These are phyloP conservation scores for Semicossyphus pulcher DNA, from an alignment of 2,113 vertebrate genomes.

Conservation along the genomic window DNA sequence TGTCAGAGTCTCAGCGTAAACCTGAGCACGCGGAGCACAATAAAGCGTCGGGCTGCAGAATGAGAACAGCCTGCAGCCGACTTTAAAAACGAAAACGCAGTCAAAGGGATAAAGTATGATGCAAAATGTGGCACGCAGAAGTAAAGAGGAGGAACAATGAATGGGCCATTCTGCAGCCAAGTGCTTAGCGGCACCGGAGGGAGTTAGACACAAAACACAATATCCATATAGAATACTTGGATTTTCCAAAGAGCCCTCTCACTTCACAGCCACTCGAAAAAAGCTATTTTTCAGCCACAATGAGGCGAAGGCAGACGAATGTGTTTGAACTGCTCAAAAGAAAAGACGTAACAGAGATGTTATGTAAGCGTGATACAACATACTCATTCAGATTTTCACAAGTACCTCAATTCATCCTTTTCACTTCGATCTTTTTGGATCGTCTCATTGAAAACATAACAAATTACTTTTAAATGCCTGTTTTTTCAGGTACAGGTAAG, in stretches of 20 bases:
- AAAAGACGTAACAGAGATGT: slow-evolving; percentile 7
- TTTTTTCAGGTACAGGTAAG: not conserved
- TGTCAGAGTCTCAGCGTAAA: not conserved
- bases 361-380: not conserved
- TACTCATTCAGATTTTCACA: not conserved
- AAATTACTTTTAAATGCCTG: not conserved
- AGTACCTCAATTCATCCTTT: not conserved
- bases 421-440: not conserved
- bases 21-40: not conserved
- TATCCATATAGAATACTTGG: slow-evolving; percentile 21
- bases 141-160: slow-evolving; percentile 38
- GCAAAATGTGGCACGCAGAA: slow-evolving; percentile 16
- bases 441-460: not conserved
- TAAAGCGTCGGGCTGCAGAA: slow-evolving; percentile 9
- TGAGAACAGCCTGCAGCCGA: slow-evolving; percentile 21
- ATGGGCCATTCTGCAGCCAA: slow-evolving; percentile 33
- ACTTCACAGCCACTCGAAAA: slow-evolving; percentile 21
- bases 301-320: slow-evolving; percentile 5
- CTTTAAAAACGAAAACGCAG: slow-evolving; percentile 17
- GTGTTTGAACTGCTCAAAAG: slow-evolving; percentile 11
- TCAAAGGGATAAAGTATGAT: slow-evolving; percentile 32
- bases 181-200: slow-evolving; percentile 38
- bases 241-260: slow-evolving; percentile 11
- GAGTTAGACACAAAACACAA: slow-evolving; percentile 33
- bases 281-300: not conserved